A percentile compares a stretch with the other conserved stretches of the same genome.
phyloP scores from a whole-genome alignment of 2,797 vertebrate genomes.

The Myiotriccus ornatus region DNA sequence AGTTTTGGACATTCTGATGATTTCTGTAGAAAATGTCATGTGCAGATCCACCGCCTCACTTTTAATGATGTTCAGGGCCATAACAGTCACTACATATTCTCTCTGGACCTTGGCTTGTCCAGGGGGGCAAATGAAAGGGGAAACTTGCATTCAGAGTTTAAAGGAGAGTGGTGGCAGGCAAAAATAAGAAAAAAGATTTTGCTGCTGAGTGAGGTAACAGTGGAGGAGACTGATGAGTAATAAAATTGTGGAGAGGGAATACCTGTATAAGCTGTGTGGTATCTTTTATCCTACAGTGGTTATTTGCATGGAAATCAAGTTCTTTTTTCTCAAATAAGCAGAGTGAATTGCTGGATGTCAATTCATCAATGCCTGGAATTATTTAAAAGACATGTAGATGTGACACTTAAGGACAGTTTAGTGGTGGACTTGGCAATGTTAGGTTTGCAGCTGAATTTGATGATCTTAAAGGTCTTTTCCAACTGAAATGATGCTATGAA shows the following conservation, averaged over 20 bases:
- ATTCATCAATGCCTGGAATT: neutral
- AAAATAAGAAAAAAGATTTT: neutral
- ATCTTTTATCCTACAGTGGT: neutral
- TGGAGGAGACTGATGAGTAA: neutral
- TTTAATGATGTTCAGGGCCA: neutral
- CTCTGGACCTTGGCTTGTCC: neutral
- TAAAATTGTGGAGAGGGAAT: neutral
- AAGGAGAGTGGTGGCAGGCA: neutral
- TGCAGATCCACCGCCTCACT: neutral
- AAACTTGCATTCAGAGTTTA: neutral
- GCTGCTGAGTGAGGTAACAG: neutral
- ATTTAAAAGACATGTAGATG: neutral
- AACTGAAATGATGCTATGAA: neutral
- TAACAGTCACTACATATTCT: neutral
- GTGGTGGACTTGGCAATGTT: neutral
- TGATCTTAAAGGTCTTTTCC: neutral
- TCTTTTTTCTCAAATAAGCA: neutral
- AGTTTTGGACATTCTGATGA: neutral
- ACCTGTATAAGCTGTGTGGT: neutral
- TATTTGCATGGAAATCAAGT: neutral
- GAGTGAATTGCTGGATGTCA: neutral
- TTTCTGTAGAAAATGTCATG: neutral
- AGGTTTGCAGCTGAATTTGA: neutral
- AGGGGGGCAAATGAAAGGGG: neutral
- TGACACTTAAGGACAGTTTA: neutral